Percentiles rank a stretch among this genome's conserved stretches.
Evolutionary conservation across 2,113 vertebrate species (phyloP).

Genomic region (Bos indicus): DNA sequence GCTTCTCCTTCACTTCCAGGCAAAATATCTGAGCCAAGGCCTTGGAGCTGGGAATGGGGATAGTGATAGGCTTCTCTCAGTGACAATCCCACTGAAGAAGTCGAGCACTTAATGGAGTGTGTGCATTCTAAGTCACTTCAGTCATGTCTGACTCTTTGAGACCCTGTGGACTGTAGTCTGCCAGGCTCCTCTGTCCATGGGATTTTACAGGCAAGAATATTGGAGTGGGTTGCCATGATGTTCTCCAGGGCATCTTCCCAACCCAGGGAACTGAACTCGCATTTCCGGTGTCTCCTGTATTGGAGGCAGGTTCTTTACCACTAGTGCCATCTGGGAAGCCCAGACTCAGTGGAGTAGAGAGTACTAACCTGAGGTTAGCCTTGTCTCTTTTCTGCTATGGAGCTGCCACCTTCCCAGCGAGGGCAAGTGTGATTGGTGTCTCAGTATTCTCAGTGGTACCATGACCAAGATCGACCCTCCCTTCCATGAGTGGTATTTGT

Average conservation of each 20-base stretch:
- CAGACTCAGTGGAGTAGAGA: not conserved
- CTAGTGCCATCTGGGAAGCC: not conserved
- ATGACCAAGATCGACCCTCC: not conserved
- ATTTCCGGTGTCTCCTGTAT: not conserved
- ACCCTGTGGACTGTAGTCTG: not conserved
- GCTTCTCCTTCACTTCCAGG: not conserved
- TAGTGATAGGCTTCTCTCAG: not conserved
- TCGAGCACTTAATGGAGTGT: not conserved
- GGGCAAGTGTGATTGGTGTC: not conserved
- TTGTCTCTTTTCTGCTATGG: not conserved
- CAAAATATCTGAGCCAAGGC: not conserved
- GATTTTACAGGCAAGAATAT: not conserved
- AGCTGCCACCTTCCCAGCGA: not conserved
- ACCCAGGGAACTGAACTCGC: not conserved
- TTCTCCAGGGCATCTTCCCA: not conserved
- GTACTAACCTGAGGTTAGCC: not conserved
- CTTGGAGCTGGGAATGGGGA: not conserved
- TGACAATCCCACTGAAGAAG: not conserved
- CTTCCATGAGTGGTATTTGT: not conserved
- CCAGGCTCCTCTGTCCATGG: not conserved
- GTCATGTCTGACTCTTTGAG: not conserved
- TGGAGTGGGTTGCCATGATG: not conserved
- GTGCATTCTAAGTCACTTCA: not conserved
- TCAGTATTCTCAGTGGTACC: not conserved
- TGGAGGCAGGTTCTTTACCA: not conserved